Conservation (phyloP, 1,140 invertebrate genomes). For the Tenebrio molitor region DNA sequence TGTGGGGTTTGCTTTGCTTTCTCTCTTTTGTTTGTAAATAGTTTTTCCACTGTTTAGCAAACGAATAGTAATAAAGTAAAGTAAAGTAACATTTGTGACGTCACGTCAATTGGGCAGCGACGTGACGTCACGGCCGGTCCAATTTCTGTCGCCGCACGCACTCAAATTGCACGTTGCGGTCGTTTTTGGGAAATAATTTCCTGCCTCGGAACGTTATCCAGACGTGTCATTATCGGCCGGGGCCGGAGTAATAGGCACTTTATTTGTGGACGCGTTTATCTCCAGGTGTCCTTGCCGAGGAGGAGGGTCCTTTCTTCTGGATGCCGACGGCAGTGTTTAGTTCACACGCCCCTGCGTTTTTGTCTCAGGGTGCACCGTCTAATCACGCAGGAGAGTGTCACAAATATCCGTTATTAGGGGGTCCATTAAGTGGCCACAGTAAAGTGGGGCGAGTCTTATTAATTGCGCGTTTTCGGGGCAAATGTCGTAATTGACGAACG, state of each 20-base stretch:
- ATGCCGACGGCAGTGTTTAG: too few species aligned
- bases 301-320: neutral
- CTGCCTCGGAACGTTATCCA: constrained; percentile 5
- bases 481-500: neutral
- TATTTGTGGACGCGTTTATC: constrained; percentile 16
- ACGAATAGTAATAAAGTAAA: too few species aligned
- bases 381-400: constrained; percentile 6
- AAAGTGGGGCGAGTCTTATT: constrained; percentile 20
- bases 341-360: constrained; percentile 32
- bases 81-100: too few species aligned
- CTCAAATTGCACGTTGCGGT: neutral
- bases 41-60: too few species aligned
- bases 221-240: constrained; percentile 14
- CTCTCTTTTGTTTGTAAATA: too few species aligned
- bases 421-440: constrained; percentile 5
- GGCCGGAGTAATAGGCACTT: constrained; percentile 9
- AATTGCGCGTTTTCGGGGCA: neutral
- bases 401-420: constrained; percentile 16
- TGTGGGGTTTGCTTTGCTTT: too few species aligned
- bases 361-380: constrained; percentile 26
- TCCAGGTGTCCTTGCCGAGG: constrained; percentile 14
- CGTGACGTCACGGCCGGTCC: neutral
- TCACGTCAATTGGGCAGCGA: neutral
- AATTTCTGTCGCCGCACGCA: constrained; percentile 4
- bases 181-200: constrained; percentile 17